Base-by-base conservation (phyloP, 1,140 invertebrate species). In the Cydia amplana region DNA sequence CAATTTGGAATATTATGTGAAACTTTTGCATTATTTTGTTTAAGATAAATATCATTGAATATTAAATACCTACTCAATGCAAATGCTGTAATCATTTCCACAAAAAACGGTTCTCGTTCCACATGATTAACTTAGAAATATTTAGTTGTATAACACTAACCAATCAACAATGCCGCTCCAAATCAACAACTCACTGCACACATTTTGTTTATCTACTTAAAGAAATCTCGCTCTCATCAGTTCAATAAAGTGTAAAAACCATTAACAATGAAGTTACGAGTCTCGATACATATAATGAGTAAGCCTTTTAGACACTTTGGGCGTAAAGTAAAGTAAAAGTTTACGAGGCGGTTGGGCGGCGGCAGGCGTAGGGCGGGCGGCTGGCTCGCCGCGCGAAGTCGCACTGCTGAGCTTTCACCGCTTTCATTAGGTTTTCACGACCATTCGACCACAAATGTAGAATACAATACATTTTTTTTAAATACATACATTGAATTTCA, bases 331-430 rank as follows among this genome's bases (percentile, higher is more conserved):
- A 23, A 60, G 55, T 60, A 60, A 60, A 55, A 60, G 55, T 60
- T 60, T 60, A 60, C 6, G 55, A 23, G 55, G 1, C 20, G 20
- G 16, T 60, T 23, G 55, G 55, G 55, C 55, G 55, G 55, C 7
- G n/a, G 28, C 65, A 36, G 12, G 65, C 64, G 65, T 6, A 6
- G 28, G 65, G 65, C 65, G 65, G 65, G 65, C 65, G 65, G 65
- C n/a, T 20, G 4, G 18, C 65, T 70, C 65, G 65, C 65, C 28
- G 16, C 65, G 65, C 65, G 25, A 16, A 36, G 9, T 40, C 65
- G 16, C 28, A 70, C 65, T 70, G 65, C n/a, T 4, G 65, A n/a
- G 65, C 65, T 70, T 70, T 43, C 32, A 14, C 1, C 49, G 28
- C 65, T 70, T 70, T 25, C 63, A 20, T 23, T 20, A 10, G 9